Evolutionary conservation across 2,888 invertebrate genomes (phyloP), one percentile per base, ranked within the genome.

Genomic region (Anticlea derivata): DNA sequence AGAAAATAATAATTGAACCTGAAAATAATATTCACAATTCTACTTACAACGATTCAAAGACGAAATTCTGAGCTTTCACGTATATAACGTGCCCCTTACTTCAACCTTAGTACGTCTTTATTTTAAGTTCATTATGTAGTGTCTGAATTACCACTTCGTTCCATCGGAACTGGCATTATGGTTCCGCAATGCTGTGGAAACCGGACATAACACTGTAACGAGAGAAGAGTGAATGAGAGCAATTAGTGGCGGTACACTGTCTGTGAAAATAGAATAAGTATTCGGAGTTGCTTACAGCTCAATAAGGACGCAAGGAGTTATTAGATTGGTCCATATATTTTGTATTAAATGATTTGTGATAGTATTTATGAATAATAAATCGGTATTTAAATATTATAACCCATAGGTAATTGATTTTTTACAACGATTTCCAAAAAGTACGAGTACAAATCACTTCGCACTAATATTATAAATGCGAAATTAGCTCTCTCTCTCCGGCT

Each of bases 61-160:
- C n/a, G n/a, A n/a, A n/a, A n/a, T n/a, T n/a, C n/a, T n/a, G n/a
- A n/a, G n/a, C n/a, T n/a, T n/a, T n/a, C n/a, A n/a, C n/a, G n/a
- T n/a, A n/a, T n/a, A n/a, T n/a, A n/a, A n/a, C n/a, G n/a, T n/a
- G n/a, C n/a, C 4, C 8, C 2, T 1, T 12, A 0, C 7, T 35
- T 20, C 5, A 20, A 1, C 23, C 10, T 35, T 23, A 1, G 6
- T 8, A 34, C 5, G 10, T 17, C 8, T 10, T 2, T 2, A 27
- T 31, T 45, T 38, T 43, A 43, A 40, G 55, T 59, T 60, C 45
- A 54, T 54, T 55, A 57, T 63, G 50, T 50, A 24, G 12, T 45
- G 58, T 50, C 38, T 43, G 6, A 46, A 55, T 60, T 52, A 60
- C 54, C 60, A 61, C 51, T 56, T 43, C 44, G 34, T 31, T 53